Percentiles rank a stretch among this genome's conserved stretches.
Conservation (phyloP, 2,888 invertebrate species). For the Chirona hameri region DNA sequence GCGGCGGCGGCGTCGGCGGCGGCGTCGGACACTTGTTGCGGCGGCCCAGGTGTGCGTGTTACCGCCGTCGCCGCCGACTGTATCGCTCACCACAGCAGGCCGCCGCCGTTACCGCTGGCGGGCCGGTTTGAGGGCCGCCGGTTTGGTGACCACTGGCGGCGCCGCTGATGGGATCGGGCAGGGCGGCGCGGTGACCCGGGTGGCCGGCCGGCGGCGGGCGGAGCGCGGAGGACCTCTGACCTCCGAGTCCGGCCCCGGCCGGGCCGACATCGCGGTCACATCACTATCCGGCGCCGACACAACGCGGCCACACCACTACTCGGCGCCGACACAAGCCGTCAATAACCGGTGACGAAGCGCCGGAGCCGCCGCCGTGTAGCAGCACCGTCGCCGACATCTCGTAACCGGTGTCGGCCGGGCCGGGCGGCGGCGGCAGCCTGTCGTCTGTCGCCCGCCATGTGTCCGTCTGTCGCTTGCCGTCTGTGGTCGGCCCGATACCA, state of each 20-base stretch:
- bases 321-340: neutral
- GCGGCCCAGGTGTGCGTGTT: too few relatives aligned
- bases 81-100: neutral
- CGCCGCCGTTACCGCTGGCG: neutral
- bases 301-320: neutral
- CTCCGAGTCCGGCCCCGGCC: neutral
- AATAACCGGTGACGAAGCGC: neutral
- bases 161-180: neutral
- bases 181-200: neutral
- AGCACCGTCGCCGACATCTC: too few relatives aligned
- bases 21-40: too few relatives aligned
- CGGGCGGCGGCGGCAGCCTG: too few relatives aligned
- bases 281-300: neutral
- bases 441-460: too few relatives aligned
- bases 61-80: neutral
- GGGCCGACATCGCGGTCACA: neutral
- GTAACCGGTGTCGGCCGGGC: too few relatives aligned
- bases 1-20: too few relatives aligned
- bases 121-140: neutral
- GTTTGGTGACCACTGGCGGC: neutral
- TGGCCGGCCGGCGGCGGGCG: neutral
- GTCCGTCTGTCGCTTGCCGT: too few relatives aligned
- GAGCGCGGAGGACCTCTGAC: neutral
- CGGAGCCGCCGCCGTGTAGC: neutral
- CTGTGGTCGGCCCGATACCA: too few relatives aligned